A percentile compares a stretch with the other conserved stretches of the same genome.
Evolutionary conservation across 2,888 invertebrate genomes (phyloP).

Genomic region (Nomada fabriciana): DNA sequence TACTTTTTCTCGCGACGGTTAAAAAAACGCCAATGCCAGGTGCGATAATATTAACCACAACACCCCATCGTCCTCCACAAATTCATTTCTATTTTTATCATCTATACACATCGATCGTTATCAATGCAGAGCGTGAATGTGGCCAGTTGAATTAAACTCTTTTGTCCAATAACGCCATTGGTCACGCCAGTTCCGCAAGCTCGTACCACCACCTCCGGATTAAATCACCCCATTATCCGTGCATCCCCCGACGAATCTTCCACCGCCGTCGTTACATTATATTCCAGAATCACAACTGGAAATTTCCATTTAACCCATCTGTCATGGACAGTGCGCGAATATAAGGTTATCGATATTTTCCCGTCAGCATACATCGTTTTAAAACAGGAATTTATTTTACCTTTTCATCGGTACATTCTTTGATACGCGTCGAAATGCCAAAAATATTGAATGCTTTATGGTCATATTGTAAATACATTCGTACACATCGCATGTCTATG

Average conservation of each 20-base stretch:
- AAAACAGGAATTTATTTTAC: conserved; percentile 6
- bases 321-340: neutral
- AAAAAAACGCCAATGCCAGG: too few relatives aligned
- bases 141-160: conserved; percentile 54
- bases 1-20: too few relatives aligned
- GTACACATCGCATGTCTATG: neutral
- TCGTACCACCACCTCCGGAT: conserved; percentile 61
- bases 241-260: conserved; percentile 45
- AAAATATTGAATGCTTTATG: neutral
- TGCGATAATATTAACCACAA: neutral
- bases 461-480: neutral
- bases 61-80: neutral
- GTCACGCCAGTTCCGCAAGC: conserved; percentile 59
- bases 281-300: conserved; percentile 19
- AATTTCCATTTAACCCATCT: conserved; percentile 30
- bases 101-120: conserved; percentile 29
- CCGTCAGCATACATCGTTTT: neutral
- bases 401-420: neutral
- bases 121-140: conserved; percentile 25
- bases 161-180: conserved; percentile 58
- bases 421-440: neutral
- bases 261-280: conserved; percentile 25
- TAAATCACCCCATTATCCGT: conserved; percentile 66
- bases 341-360: conserved; percentile 21
- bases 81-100: conserved; percentile 27